Evolutionary conservation across 2,113 vertebrate genomes (phyloP), one percentile per base, ranked within the genome.

Genomic region (Centropus unirufus): DNA sequence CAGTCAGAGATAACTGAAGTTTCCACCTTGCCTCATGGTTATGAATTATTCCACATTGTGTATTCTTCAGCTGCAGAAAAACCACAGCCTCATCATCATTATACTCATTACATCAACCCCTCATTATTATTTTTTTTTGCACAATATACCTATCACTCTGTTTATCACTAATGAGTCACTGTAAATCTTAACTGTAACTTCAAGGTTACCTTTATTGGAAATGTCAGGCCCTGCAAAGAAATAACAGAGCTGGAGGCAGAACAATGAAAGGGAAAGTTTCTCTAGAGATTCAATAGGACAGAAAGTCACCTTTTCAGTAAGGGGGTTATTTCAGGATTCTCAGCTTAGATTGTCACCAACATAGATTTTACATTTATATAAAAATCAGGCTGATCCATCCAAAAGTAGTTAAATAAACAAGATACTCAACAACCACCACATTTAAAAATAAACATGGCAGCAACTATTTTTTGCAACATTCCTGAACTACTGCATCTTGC

Each of bases 161-260:
- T 81, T 84, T 58, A 67, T 9, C 27, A 39, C 18, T 80, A 69
- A 66, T 42, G 70, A 81, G 42, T 57, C 16, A 64, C 52, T 51
- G 61, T 55, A 93, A 96, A 54, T 47, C 47, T 84, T 63, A 83
- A 81, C 32, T 63, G 29, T n/a, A 74, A 63, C 17, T 32, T 66
- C 81, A 86, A 81, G 52, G 63, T 87, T 84, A 86, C 14, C 23
- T 81, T 80, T 77, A 44, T 23, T 49, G 58, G 63, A 93, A 90
- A 89, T 80, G 68, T 58, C 72, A 93, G 40, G 24, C 21, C 39
- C 55, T 77, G 49, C n/a, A 92, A 70, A 32, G 34, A 88, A 92
- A 86, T 81, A 91, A 62, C 36, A 83, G 54, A 90, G 30, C 30
- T 9, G 0, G 58, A 74, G 69, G 42, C 36, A 93, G 34, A 94